Percentiles rank a stretch among this genome's conserved stretches.
phyloP scores from a whole-genome alignment of 1,140 invertebrate genomes.

The Trichomalopsis sarcophagae region DNA sequence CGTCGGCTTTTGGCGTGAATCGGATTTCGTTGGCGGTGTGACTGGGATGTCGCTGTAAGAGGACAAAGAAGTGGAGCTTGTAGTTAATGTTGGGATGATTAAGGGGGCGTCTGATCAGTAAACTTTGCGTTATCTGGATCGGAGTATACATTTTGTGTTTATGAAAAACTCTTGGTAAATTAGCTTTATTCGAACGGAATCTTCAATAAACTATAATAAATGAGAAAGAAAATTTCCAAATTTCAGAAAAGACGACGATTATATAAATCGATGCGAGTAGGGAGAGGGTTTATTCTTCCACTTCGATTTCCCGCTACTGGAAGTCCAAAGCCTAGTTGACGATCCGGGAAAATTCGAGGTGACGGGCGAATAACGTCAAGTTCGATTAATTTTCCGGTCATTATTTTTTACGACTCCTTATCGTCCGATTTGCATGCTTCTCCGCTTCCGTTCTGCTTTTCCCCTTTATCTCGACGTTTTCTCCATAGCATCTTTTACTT shows the following conservation, averaged over 20 bases:
- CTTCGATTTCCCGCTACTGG: constrained; percentile 39
- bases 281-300: constrained; percentile 23
- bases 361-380: constrained; percentile 65
- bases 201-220: no score
- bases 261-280: constrained; percentile 29
- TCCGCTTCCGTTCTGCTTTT: constrained; percentile 51
- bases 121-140: background rate
- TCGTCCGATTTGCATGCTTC: constrained; percentile 58
- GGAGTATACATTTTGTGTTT: background rate
- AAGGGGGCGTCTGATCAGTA: background rate
- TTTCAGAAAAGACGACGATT: background rate
- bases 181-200: no score
- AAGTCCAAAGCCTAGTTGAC: constrained; percentile 58
- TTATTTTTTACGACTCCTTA: constrained; percentile 73
- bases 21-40: constrained; percentile 27
- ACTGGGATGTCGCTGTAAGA: background rate
- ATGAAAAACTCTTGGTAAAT: no score
- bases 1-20: constrained; percentile 30
- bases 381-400: constrained; percentile 74
- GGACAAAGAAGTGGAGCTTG: constrained; percentile 25
- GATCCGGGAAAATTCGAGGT: constrained; percentile 62
- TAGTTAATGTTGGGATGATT: constrained; percentile 40
- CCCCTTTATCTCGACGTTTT: constrained; percentile 37
- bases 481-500: background rate
- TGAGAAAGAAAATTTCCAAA: background rate